Evolutionary conservation across 1,140 invertebrate species (phyloP), one percentile per base, ranked within the genome.

Genomic region (Solenopsis fugax): DNA sequence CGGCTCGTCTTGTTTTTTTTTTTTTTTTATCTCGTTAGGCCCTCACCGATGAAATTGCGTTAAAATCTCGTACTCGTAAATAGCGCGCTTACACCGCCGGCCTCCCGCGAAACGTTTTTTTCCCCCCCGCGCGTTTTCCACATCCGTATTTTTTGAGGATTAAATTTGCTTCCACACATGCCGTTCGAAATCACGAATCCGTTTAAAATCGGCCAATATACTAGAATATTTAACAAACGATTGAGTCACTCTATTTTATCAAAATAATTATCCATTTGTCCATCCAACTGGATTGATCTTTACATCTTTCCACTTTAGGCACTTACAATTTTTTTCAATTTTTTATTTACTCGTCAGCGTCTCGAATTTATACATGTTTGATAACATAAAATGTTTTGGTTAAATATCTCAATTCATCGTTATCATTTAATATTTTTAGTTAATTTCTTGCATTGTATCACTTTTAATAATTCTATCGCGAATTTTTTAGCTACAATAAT

Each of bases 61-160:
- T 84, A 75, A 84, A 75, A 75, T 75, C 69, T 75, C 80, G 41
- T 37, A 6, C 41, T 60, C 56, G 41, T 75, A 75, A 84, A 84
- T 84, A 62, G 4, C 13, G 24, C 18, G 24, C 18, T 34, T 72
- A 71, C 24, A 29, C 6, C 37, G 6, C 65, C 3, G 21, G 7
- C 29, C 21, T 50, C 5, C 16, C 7, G 16, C 24, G 60, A 18
- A 78, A 56, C 45, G 24, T 37, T 82, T 73, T 71, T 81, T 13
- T 18, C 9, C 13, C 0, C 13, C 18, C 2, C 18, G 37, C 37
- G 24, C 18, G 34, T 71, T 72, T 72, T 72, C n/a, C 13, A 45
- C 71, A 29, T 60, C 3, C 13, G 54, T 84, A 84, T 84, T 84
- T 29, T 84, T 62, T n/a, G 48, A 56, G 65, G 80, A 84, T 84